Evolutionary conservation across 2,888 invertebrate genomes (phyloP), one percentile per base, ranked within the genome.

Genomic region (Spialia ferax): DNA sequence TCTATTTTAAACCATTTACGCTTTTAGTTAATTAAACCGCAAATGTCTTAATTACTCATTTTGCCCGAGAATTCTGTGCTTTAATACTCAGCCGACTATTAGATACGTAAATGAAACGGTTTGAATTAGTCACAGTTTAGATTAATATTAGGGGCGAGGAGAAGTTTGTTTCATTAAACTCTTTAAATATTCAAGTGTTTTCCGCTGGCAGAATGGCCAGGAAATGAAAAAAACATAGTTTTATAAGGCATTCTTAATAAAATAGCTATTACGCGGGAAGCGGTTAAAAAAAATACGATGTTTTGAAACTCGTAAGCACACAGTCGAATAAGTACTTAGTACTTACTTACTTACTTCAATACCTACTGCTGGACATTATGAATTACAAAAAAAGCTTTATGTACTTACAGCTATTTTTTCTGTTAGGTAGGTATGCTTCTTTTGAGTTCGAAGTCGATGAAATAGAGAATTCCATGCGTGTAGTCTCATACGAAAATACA

Each of bases 31-130:
- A 66, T 66, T 66, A 66, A 55, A 66, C 15, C 54, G 60, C 60
- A 55, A 66, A 66, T 61, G 60, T 55, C 66, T 66, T 66, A 66
- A 66, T 66, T 66, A 66, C 45, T 38, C 42, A 55, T 61, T 60
- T 66, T 61, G 54, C 60, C 54, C 11, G 66, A 45, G 61, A 55
- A 54, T 18, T 61, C 38, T 61, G 42, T 15, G 66, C 60, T 54
- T 45, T 22, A 61, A 54, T 59, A 32, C 11, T 38, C 66, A 20
- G 15, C 18, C 15, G 29, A 29, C 60, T 42, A 66, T 66, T 54
- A 66, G n/a, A 52, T 60, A 38, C 60, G n/a, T 66, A 54, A 57
- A 66, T 66, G 29, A 29, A 66, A 60, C 54, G 54, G 54, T 66
- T 66, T 15, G 5, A 60, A 66, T 66, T 66, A 35, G 66, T 59